Base-by-base conservation (phyloP, 2,888 invertebrate genomes). In the Colostygia pectinataria region DNA sequence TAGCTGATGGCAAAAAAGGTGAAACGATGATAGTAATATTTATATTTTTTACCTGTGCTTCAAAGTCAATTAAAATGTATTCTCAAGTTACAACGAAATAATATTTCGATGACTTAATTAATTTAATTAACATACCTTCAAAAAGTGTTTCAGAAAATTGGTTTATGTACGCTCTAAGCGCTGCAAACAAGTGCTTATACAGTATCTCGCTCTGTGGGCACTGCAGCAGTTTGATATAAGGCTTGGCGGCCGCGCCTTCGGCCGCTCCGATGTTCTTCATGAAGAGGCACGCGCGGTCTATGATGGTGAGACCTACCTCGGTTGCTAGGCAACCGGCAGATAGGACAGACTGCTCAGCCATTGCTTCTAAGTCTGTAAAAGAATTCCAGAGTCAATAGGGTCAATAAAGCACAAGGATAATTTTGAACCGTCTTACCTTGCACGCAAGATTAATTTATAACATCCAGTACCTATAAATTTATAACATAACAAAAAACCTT, bases 141-240 rank as follows among this genome's bases (percentile, higher is more conserved):
- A 97, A 97, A 34, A 97, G 83, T 2, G 95, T 94, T 46, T 93
- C 91, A 0, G 97, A 95, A 74, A 96, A 97, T 82, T 97, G 95
- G 77, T 97, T 98, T 47, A 99, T 95, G 73, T 98, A 98, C 0
- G 97, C 95, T 58, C 98, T 92, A 37, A 99, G 85, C 0, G 97
- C 95, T 1, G 98, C 98, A 79, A 99, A 98, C 12, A 98, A 94
- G 71, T 99, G 98, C 65, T 95, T 95, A 63, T 97, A 95, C 33
- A 99, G 89, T 2, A 93, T 93, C 79, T 99, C 98, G 33, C 98
- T 98, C 75, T 98, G 98, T 1, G 97, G 96, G 29, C 95, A 92
- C 82, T 96, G 95, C 41, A 98, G 91, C 63, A 98, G 94, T n/a
- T 94, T 93, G 41, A 98, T 81, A 76, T 97, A 97, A 25, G 98